Percentiles rank a stretch among this genome's conserved stretches.
Evolutionary conservation across 35 echinoderm and acorn worm species (phyloP).

Genomic region (Lytechinus variegatus): DNA sequence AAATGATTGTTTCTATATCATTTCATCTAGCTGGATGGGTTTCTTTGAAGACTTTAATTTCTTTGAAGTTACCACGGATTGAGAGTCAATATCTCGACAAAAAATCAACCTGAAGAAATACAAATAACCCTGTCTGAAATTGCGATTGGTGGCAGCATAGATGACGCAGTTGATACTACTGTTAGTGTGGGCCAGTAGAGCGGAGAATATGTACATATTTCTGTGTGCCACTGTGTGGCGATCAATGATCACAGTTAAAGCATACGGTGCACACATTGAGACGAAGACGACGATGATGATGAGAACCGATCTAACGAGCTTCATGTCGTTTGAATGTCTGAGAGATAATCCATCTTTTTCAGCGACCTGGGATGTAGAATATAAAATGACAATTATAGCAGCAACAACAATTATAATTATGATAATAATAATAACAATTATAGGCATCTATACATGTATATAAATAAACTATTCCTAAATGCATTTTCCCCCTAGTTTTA

Average conservation of each 20-base stretch:
- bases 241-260: slow-evolving; percentile 58
- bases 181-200: slow-evolving; percentile 75
- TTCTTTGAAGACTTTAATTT: neutral
- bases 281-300: slow-evolving; percentile 75
- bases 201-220: slow-evolving; percentile 62
- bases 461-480: no score
- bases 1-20: neutral
- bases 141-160: slow-evolving; percentile 79
- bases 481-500: no score
- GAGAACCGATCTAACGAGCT: slow-evolving; percentile 58
- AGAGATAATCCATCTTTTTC: neutral
- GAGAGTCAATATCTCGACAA: neutral
- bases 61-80: neutral
- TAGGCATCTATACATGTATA: no score
- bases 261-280: slow-evolving; percentile 84
- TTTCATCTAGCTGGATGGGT: neutral
- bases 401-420: no score
- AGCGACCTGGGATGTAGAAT: neutral
- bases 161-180: slow-evolving; percentile 77
- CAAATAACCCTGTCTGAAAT: slow-evolving; percentile 71
- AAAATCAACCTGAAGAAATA: neutral
- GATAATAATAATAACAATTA: neutral
- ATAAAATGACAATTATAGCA: neutral
- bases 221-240: neutral
- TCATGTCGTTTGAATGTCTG: slow-evolving; percentile 43